phyloP scores from a whole-genome alignment of 1,140 invertebrate genomes.

The Popillia japonica region DNA sequence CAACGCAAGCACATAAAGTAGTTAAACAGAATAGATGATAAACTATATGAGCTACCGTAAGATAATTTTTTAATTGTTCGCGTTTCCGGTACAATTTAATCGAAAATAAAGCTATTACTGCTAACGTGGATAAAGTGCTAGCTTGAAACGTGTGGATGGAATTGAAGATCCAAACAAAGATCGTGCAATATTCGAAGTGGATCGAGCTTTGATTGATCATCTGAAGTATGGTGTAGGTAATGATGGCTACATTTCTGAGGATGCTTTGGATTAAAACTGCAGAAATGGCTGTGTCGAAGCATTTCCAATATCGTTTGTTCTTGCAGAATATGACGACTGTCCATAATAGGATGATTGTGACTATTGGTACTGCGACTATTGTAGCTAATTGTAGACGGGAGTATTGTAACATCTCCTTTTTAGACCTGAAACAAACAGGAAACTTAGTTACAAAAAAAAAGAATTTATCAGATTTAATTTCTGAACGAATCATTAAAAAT shows the following conservation, averaged over 20 bases:
- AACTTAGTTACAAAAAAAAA: too few species aligned
- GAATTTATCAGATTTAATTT: too few species aligned
- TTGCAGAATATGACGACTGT: constrained; percentile 61
- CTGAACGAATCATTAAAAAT: too few species aligned
- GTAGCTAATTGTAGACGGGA: constrained; percentile 57
- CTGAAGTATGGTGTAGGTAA: constrained; percentile 59
- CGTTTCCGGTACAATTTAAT: constrained; percentile 61
- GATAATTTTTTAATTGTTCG: constrained; percentile 62
- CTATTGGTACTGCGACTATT: constrained; percentile 60
- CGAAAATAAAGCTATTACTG: constrained; percentile 63
- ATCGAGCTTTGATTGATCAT: constrained; percentile 54
- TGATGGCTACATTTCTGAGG: constrained; percentile 59
- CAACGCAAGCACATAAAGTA: constrained; percentile 63
- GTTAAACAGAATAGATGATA: constrained; percentile 66
- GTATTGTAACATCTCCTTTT: constrained; percentile 54
- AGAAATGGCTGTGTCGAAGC: constrained; percentile 64
- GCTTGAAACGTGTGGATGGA: constrained; percentile 66
- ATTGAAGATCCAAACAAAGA: constrained; percentile 63
- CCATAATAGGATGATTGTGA: constrained; percentile 59
- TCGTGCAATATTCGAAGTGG: constrained; percentile 59
- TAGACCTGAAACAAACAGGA: background rate
- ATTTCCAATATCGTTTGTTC: constrained; percentile 62
- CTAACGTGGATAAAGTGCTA: constrained; percentile 63
- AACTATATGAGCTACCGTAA: constrained; percentile 64
- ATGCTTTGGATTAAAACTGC: constrained; percentile 60